Evolutionary conservation across 2,113 vertebrate species (phyloP).

Genomic region (Ailurus styani): DNA sequence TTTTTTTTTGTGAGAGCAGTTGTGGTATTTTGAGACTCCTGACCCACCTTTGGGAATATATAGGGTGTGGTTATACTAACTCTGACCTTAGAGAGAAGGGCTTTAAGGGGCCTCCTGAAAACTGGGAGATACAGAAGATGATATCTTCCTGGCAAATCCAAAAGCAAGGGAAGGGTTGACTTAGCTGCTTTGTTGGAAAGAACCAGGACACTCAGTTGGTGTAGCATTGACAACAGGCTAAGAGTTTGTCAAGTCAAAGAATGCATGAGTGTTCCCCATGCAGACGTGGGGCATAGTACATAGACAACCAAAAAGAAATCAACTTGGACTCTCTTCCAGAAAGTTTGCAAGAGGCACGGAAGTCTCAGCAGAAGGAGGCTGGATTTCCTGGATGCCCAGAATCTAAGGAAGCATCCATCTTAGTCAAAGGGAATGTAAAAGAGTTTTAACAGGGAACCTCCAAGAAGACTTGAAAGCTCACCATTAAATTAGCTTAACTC

Average conservation of each 20-base stretch:
- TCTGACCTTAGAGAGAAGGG: too few relatives aligned
- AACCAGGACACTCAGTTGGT: neutral
- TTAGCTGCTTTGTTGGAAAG: neutral
- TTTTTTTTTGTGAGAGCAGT: neutral
- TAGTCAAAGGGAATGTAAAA: neutral
- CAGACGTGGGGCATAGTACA: too few relatives aligned
- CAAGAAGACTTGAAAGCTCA: neutral
- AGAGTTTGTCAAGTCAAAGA: neutral
- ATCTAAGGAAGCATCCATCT: neutral
- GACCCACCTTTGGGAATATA: too few relatives aligned
- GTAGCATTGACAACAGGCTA: neutral
- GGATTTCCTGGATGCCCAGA: neutral
- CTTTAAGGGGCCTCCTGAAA: neutral
- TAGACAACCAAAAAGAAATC: neutral
- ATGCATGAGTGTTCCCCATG: neutral
- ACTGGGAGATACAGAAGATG: neutral
- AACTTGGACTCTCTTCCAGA: neutral
- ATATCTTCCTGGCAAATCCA: neutral
- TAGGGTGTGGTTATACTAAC: rapidly evolving
- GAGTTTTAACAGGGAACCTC: neutral
- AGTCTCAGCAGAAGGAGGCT: neutral
- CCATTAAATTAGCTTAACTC: neutral
- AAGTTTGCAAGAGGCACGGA: neutral
- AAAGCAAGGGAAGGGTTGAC: neutral
- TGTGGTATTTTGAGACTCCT: rapidly evolving